These are phyloP conservation scores for Ectropis grisescens DNA, from an alignment of 1,140 invertebrate genomes.

Conservation along the genomic window DNA sequence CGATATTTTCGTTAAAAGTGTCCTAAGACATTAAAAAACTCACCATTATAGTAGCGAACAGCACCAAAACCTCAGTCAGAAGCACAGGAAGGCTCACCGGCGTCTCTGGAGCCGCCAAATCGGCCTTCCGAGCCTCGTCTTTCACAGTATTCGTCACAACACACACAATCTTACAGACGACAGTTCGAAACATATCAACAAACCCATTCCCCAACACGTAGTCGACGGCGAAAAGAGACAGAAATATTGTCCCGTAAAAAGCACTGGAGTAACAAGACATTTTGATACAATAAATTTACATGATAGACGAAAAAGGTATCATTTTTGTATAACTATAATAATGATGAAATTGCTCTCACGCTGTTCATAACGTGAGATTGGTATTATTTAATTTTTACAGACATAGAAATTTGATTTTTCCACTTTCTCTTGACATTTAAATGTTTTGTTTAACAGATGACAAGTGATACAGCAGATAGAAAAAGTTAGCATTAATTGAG, in stretches of 20 bases:
- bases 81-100: slow-evolving; percentile 28
- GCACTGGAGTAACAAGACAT: slow-evolving; percentile 2
- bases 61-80: slow-evolving; percentile 26
- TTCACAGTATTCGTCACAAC: slow-evolving; percentile 24
- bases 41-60: slow-evolving; percentile 32
- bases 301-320: slow-evolving; percentile 3
- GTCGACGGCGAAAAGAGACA: slow-evolving; percentile 32
- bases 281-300: slow-evolving; percentile 9
- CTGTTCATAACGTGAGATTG: no score
- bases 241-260: slow-evolving; percentile 23
- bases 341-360: no score
- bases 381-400: no score
- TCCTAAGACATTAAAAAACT: no score
- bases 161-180: slow-evolving; percentile 27
- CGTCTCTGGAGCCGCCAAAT: slow-evolving; percentile 12
- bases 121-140: slow-evolving; percentile 20
- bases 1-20: no score
- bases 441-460: no score
- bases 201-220: slow-evolving; percentile 42
- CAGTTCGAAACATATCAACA: slow-evolving; percentile 20
- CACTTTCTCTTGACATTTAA: no score
- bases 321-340: no score
- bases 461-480: no score
- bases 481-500: no score
- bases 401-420: no score